Percentiles rank a stretch among this genome's conserved stretches.
phyloP scores from a whole-genome alignment of 2,113 vertebrate genomes.

The Todiramphus saurophagus region DNA sequence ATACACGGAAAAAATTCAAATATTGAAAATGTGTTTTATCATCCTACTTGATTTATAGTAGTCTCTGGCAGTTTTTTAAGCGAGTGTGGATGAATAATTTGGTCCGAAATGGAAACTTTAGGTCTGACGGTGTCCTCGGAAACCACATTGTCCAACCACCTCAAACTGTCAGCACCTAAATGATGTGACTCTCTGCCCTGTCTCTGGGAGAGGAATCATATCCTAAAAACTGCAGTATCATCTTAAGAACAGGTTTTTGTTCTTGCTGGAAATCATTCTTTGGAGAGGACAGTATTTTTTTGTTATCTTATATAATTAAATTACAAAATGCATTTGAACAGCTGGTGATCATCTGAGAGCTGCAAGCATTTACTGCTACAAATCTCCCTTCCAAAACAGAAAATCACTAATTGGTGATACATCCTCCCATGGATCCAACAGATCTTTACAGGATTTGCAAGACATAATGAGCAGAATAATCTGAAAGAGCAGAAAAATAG shows the following conservation, averaged over 20 bases:
- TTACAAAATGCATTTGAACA: conserved; percentile 1
- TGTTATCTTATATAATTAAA: neutral
- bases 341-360: conserved; percentile 10
- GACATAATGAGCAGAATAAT: neutral
- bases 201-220: neutral
- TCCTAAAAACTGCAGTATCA: neutral
- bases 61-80: neutral
- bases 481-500: neutral
- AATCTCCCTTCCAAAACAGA: neutral
- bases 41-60: neutral
- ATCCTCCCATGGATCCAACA: neutral
- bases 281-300: conserved; percentile 1
- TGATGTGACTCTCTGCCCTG: neutral
- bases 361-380: conserved; percentile 19
- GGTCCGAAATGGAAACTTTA: neutral
- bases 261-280: conserved; percentile 1
- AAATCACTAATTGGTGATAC: neutral
- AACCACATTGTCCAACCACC: neutral
- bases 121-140: neutral
- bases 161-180: neutral
- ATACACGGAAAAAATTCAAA: neutral
- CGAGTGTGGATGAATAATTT: neutral
- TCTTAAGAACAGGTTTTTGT: neutral
- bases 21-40: neutral
- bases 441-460: neutral